Conservation (phyloP, 2,113 vertebrate genomes). For the Colinus virginianus region DNA sequence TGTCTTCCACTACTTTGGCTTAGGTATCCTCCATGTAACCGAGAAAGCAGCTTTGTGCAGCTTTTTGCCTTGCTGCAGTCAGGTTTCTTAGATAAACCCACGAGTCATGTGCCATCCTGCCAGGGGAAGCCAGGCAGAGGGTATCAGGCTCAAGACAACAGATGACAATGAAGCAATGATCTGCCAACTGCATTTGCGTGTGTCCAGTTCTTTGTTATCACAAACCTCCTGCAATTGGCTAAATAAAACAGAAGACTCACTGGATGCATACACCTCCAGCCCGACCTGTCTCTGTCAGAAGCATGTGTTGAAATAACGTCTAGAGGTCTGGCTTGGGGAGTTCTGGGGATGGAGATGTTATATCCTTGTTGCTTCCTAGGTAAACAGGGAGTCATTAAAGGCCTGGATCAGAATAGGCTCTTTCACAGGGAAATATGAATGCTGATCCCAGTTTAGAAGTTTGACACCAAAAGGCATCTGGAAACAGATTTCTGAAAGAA, state of each 20-base stretch:
- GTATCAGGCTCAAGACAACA: neutral
- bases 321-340: neutral
- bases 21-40: neutral
- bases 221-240: neutral
- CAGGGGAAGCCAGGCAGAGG: neutral
- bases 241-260: neutral
- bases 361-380: conserved; percentile 10
- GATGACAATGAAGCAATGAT: neutral
- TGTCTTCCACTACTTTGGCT: neutral
- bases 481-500: neutral
- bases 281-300: neutral
- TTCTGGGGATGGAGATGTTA: neutral
- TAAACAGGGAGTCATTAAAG: conserved; percentile 24
- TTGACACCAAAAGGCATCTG: neutral
- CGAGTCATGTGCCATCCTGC: rapidly evolving
- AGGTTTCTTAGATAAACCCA: neutral
- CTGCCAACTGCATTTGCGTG: neutral
- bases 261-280: neutral
- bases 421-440: neutral
- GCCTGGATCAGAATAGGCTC: neutral
- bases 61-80: neutral
- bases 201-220: neutral
- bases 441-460: neutral
- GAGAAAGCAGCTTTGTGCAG: neutral
- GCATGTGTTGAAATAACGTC: neutral